Base-by-base conservation (phyloP, 2,888 invertebrate species). In the Portevinia maculata region DNA sequence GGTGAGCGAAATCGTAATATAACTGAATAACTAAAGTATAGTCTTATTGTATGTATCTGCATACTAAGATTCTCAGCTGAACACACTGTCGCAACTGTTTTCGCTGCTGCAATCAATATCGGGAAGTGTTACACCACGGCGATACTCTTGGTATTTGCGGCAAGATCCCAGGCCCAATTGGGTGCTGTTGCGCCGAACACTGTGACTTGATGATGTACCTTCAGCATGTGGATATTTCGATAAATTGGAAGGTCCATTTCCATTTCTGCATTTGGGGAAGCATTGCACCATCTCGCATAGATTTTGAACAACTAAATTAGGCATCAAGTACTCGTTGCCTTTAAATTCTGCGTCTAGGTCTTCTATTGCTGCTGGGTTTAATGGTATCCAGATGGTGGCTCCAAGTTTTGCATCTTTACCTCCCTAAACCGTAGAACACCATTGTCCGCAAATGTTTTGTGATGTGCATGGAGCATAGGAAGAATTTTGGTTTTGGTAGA, bases 371-470 rank as follows among this genome's bases (percentile, higher is more conserved):
- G 84, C 86, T 13, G 85, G 48, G 59, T 86, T 88, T 46, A 94
- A 90, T 28, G 96, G 95, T 85, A 96, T 93, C 96, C 96, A 96
- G 17, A 97, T 94, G 0, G 96, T 96, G 32, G 94, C 95, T 11
- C 94, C 95, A 76, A 96, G 89, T 85, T 94, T 94, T 32, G 96
- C 96, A 89, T 94, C 92, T 86, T 93, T 94, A 28, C 95, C 96
- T 79, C 96, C 97, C 93, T 93, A 78, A 70, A 53, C 62, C 69
- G 75, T 60, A 65, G 71, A 71, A 44, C 71, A 70, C 62, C 75
- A 32, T 48, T 21, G 78, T 48, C 74, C 57, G 67, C 74, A 71
- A 67, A 64, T 67, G 65, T 65, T 79, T 69, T 71, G 70, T 84
- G 62, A 69, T 71, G 78, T 71, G 30, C 48, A 55, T 62, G 37